Evolutionary conservation across 2,797 vertebrate genomes (phyloP), one percentile per base, ranked within the genome.

Genomic region (Enteromius afrohamiltoni): DNA sequence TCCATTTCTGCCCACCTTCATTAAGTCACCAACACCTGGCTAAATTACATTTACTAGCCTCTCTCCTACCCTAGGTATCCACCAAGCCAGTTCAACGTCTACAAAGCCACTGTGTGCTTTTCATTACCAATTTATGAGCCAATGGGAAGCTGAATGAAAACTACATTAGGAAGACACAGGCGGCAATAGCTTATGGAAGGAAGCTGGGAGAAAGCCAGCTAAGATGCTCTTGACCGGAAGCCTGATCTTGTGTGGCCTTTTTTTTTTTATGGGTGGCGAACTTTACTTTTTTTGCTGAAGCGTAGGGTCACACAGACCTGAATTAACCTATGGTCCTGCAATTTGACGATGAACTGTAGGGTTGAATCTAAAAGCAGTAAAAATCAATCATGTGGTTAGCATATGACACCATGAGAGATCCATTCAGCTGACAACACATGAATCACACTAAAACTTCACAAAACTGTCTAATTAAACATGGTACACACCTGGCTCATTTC

Each of bases 111-210:
- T n/a, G 55, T 74, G 76, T 42, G 76, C 83, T 75, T 77, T 88
- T 79, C 79, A 82, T 79, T 73, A 84, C 75, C 82, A 86, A 86
- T 88, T 84, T 80, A 81, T 85, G 71, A 80, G 77, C 60, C 42
- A 68, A 67, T 55, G 51, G 26, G 31, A 62, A 80, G 65, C 77
- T 45, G 67, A 29, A 73, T 68, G 40, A 70, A 84, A 83, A 84
- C 76, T 65, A 68, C 76, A 83, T 77, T 77, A 80, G 37, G 53
- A 75, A 76, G 62, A 49, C 67, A 79, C 42, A 71, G 70, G 64
- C 21, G 69, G 60, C 51, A 75, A 58, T 45, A 80, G 37, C 69
- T 77, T 78, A 49, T 45, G 16, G 14, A 77, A 37, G 53, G 53
- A 60, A 77, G 40, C 34, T 34, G 23, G 62, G 60, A 83, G 64